phyloP scores from a whole-genome alignment of 2,113 vertebrate genomes.

The Nothoprocta perdicaria region DNA sequence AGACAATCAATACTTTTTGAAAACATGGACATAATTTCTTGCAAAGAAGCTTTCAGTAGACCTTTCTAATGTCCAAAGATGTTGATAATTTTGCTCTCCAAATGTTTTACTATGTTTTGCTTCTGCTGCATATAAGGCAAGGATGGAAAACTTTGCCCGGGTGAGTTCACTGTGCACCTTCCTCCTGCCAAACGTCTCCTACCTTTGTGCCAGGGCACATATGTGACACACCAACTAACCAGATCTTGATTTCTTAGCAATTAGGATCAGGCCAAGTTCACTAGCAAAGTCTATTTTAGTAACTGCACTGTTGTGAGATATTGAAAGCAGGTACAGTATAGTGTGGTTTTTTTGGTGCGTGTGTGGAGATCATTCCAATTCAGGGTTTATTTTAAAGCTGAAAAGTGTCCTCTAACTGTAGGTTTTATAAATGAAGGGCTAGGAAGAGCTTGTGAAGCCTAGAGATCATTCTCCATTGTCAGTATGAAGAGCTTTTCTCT shows the following conservation, averaged over 20 bases:
- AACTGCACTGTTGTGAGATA: neutral
- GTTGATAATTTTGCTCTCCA: neutral
- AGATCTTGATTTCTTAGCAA: neutral
- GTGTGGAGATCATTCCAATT: neutral
- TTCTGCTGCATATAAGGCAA: neutral
- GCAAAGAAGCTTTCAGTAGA: neutral
- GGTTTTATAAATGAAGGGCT: neutral
- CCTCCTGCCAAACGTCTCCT: neutral
- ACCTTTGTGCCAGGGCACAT: neutral
- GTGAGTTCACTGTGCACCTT: accelerated
- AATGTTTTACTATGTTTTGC: neutral
- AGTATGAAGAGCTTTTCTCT: neutral
- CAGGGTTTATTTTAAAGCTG: neutral
- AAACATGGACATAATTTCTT: neutral
- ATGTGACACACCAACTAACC: neutral
- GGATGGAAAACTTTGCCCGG: neutral
- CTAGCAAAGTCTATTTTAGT: neutral
- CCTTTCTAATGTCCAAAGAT: neutral
- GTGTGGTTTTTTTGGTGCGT: neutral
- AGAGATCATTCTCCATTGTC: neutral
- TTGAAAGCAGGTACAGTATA: neutral
- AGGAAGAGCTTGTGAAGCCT: neutral
- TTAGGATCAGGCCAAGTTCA: neutral
- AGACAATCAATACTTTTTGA: neutral
- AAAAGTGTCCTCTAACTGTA: neutral